These are phyloP conservation scores for Cynopterus brachyotis DNA, from an alignment of 2,113 vertebrate species.

Conservation along the genomic window DNA sequence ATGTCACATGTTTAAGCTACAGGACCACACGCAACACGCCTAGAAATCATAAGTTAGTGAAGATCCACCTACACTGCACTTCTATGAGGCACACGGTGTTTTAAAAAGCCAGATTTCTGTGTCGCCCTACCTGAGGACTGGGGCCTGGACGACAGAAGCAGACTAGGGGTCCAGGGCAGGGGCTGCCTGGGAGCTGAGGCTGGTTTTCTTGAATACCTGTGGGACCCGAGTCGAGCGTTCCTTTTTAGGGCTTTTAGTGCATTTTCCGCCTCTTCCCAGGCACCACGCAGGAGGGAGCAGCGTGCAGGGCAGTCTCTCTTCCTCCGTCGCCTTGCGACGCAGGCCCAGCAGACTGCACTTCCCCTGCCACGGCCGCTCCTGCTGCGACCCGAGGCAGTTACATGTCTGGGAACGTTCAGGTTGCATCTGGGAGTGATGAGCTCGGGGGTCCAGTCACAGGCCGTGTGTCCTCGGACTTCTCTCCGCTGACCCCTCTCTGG, in stretches of 20 bases:
- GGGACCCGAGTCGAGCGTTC: slow-evolving; percentile 86
- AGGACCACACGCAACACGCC: slow-evolving; percentile 82
- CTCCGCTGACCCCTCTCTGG: slow-evolving; percentile 62
- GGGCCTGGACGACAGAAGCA: slow-evolving; percentile 79
- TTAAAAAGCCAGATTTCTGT: slow-evolving; percentile 73
- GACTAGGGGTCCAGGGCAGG: slow-evolving; percentile 79
- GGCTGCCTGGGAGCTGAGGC: slow-evolving; percentile 87
- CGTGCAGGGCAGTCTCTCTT: slow-evolving; percentile 82
- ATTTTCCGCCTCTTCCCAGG: slow-evolving; percentile 72
- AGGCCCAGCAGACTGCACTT: slow-evolving; percentile 77
- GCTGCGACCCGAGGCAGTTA: slow-evolving; percentile 84
- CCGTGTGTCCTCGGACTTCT: neutral
- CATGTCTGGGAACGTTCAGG: slow-evolving; percentile 87
- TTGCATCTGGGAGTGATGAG: slow-evolving; percentile 75
- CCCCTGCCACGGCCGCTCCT: slow-evolving; percentile 64
- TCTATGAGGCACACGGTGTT: slow-evolving; percentile 80
- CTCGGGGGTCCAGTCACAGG: slow-evolving; percentile 75
- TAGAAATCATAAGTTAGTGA: slow-evolving; percentile 71
- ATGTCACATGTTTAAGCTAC: slow-evolving; percentile 82
- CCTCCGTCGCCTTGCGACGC: slow-evolving; percentile 85
- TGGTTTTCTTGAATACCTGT: slow-evolving; percentile 89
- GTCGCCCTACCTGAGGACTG: slow-evolving; percentile 75
- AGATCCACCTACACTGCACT: slow-evolving; percentile 88
- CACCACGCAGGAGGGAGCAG: slow-evolving; percentile 58
- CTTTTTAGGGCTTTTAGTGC: slow-evolving; percentile 83